Evolutionary conservation across 2,797 vertebrate genomes (phyloP).

Genomic region (Manis javanica): DNA sequence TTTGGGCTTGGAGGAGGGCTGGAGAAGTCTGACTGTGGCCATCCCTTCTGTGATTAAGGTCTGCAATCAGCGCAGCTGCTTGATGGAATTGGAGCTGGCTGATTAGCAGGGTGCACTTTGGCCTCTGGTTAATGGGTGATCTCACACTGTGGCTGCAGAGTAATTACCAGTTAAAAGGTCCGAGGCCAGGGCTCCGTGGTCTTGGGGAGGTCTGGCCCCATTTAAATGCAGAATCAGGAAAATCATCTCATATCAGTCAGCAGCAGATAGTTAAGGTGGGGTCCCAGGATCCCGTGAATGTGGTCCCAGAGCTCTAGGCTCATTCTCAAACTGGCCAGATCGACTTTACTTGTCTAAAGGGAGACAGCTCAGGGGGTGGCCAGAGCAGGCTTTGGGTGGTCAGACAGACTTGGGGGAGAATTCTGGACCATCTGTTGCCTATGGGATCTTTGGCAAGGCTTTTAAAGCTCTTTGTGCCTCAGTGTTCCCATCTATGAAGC

Average conservation of each 20-base stretch:
- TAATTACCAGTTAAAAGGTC: constrained; percentile 89
- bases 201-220: constrained; percentile 83
- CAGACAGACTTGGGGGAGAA: not conserved
- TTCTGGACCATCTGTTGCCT: not conserved
- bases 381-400: not conserved
- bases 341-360: not conserved
- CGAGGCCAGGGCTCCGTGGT: constrained; percentile 81
- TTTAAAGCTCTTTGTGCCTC: not conserved
- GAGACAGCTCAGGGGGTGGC: not conserved
- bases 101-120: constrained; percentile 88
- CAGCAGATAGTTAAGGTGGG: constrained; percentile 63
- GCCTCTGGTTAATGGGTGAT: constrained; percentile 89
- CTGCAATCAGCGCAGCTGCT: constrained; percentile 83
- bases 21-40: constrained; percentile 77
- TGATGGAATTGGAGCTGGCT: constrained; percentile 85
- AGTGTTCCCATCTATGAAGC: not conserved
- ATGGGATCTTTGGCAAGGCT: not conserved
- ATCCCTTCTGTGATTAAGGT: constrained; percentile 85
- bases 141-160: constrained; percentile 85
- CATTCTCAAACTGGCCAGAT: not conserved
- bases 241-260: constrained; percentile 73
- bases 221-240: constrained; percentile 81
- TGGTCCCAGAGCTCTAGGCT: not conserved
- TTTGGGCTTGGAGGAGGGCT: constrained; percentile 78
- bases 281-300: not conserved